These are phyloP conservation scores for Porites australiensis DNA, from an alignment of 64 coral and sea anemone species.

Conservation along the genomic window DNA sequence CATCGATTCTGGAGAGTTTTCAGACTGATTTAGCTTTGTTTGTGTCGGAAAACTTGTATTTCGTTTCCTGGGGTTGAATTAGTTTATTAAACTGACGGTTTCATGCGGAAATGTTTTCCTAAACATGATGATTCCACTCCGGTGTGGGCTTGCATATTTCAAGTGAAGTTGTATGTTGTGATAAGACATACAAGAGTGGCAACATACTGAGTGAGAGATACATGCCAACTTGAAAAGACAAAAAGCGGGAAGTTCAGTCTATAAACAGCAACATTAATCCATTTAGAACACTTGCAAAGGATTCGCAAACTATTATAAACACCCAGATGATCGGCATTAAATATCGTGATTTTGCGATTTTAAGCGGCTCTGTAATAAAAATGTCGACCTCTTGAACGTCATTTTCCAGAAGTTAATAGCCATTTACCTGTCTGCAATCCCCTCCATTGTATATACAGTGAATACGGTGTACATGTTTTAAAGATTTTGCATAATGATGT, in stretches of 20 bases:
- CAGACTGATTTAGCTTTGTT: background rate
- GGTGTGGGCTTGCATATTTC: background rate
- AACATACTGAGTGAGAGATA: background rate
- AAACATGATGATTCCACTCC: constrained; percentile 16
- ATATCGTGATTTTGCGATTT: background rate
- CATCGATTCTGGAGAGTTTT: background rate
- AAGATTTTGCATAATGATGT: background rate
- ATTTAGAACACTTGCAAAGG: background rate
- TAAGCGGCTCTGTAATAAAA: background rate
- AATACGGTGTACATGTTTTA: background rate
- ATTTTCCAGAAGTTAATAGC: constrained; percentile 17
- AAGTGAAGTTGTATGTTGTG: constrained; percentile 14
- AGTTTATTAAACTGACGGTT: constrained; percentile 4
- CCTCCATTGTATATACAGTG: too few relatives aligned
- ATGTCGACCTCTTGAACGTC: background rate
- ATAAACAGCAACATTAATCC: background rate
- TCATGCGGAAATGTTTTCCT: constrained; percentile 20
- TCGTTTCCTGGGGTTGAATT: background rate
- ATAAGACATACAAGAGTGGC: background rate
- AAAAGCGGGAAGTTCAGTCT: background rate
- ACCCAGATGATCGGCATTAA: background rate
- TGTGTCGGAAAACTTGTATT: background rate
- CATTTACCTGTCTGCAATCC: constrained; percentile 26
- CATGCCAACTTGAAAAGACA: background rate
- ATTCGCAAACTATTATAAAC: background rate